phyloP scores from a whole-genome alignment of 1,140 invertebrate genomes.

The Drosophila melanica region DNA sequence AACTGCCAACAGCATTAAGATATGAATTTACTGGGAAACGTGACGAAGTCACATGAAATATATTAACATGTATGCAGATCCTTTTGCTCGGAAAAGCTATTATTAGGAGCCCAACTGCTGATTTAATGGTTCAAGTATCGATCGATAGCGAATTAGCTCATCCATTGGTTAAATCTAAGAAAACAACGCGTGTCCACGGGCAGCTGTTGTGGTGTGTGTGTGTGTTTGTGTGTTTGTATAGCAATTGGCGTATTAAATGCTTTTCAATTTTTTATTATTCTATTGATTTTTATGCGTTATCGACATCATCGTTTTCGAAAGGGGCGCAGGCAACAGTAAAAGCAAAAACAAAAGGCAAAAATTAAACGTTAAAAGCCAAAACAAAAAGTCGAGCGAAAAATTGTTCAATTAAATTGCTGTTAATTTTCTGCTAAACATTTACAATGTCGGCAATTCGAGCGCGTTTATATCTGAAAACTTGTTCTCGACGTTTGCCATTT shows the following conservation, averaged over 20 bases:
- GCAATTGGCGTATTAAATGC: constrained; percentile 63
- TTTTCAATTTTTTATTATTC: constrained; percentile 74
- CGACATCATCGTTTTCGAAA: constrained; percentile 22
- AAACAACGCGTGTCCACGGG: constrained; percentile 9
- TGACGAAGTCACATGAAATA: constrained; percentile 8
- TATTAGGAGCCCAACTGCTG: neutral
- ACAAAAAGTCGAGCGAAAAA: constrained; percentile 30
- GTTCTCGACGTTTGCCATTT: constrained; percentile 61
- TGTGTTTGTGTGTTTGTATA: constrained; percentile 1
- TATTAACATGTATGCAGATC: constrained; percentile 3
- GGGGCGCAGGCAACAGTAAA: constrained; percentile 25
- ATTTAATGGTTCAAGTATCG: constrained; percentile 42
- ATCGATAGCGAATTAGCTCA: constrained; percentile 37
- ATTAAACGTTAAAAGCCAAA: constrained; percentile 22
- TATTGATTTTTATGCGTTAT: constrained; percentile 68
- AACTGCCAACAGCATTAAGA: neutral
- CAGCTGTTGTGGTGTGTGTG: constrained; percentile 14
- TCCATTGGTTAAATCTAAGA: constrained; percentile 12
- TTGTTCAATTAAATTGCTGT: constrained; percentile 73
- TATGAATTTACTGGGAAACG: neutral
- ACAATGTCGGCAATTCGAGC: constrained; percentile 56
- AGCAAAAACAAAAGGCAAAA: constrained; percentile 19
- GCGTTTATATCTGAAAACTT: constrained; percentile 52
- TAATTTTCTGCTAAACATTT: constrained; percentile 78
- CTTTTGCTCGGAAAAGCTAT: neutral